Evolutionary conservation across 2,888 invertebrate genomes (phyloP), one percentile per base, ranked within the genome.

Genomic region (Pyrochroa serraticornis): DNA sequence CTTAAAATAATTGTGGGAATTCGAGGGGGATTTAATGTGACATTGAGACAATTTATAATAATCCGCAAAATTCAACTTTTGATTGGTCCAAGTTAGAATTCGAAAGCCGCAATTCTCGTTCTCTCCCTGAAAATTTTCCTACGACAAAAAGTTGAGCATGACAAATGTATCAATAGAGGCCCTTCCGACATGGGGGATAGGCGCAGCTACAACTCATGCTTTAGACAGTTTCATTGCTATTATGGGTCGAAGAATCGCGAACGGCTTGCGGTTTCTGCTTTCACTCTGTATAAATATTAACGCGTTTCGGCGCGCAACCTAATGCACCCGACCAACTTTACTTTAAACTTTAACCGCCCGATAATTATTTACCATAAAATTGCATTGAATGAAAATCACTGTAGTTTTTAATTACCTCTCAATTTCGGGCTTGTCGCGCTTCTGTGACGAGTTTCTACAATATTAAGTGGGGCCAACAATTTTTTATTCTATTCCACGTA

Each of bases 91-190:
- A 31, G 39, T 13, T 13, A 7, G 39, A 13, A 39, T 12, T 39
- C 10, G 39, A 12, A 39, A 39, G 39, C 39, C 10, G 39, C 22
- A 22, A 22, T 22, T 22, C 22, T 22, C 22, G 22, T 5, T 22
- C 22, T 22, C 22, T 22, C 14, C 46, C n/a, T 12, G 31, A 41
- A 49, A 39, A 49, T 49, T 50, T 44, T 37, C 52, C 9, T 12
- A 39, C 41, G 47, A 42, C 54, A 54, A 55, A 61, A 63, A 62
- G 58, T 61, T 60, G 53, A 60, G 59, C 58, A 57, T 66, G 62
- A 64, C 62, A 63, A 65, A 65, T 65, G 58, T 62, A 65, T 65
- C 65, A 63, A 60, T 59, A 54, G 52, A 58, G 57, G 48, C 47
- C 49, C 54, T 62, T 64, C 62, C 62, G 60, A 60, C 51, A 60